Evolutionary conservation across 1,140 invertebrate species (phyloP).

Genomic region (Drosophila lacteicornis): DNA sequence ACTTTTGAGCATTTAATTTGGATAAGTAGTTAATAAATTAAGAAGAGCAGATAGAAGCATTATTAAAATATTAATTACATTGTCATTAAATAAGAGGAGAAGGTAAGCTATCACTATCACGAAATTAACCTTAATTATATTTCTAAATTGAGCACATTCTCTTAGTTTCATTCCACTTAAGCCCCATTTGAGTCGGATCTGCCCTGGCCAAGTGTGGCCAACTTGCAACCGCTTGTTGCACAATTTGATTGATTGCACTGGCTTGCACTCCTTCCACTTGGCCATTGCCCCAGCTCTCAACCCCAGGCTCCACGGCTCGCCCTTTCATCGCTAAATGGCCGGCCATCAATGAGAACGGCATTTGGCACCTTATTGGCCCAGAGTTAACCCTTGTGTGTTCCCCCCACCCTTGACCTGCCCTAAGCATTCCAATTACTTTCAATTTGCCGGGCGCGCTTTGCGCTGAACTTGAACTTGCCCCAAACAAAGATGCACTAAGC

Average conservation of each 20-base stretch:
- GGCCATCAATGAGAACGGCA: slow-evolving; percentile 38
- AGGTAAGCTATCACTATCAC: background rate
- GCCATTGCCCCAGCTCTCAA: background rate
- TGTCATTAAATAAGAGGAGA: background rate
- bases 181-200: slow-evolving; percentile 5
- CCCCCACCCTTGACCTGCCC: slow-evolving; percentile 12
- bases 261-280: background rate
- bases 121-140: background rate
- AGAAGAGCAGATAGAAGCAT: too few relatives aligned
- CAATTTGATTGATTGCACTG: slow-evolving; percentile 38
- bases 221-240: slow-evolving; percentile 46
- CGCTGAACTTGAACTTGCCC: slow-evolving; percentile 52
- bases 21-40: background rate
- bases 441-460: slow-evolving; percentile 53
- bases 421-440: slow-evolving; percentile 65
- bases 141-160: slow-evolving; percentile 6
- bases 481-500: too few relatives aligned
- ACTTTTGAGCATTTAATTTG: background rate
- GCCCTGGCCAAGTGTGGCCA: background rate
- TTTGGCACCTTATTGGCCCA: slow-evolving; percentile 45
- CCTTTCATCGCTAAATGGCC: slow-evolving; percentile 37
- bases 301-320: background rate
- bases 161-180: background rate
- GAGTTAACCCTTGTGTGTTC: slow-evolving; percentile 13
- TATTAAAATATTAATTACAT: background rate